Conservation (phyloP, 2,888 invertebrate species). For the Andrena marginata region DNA sequence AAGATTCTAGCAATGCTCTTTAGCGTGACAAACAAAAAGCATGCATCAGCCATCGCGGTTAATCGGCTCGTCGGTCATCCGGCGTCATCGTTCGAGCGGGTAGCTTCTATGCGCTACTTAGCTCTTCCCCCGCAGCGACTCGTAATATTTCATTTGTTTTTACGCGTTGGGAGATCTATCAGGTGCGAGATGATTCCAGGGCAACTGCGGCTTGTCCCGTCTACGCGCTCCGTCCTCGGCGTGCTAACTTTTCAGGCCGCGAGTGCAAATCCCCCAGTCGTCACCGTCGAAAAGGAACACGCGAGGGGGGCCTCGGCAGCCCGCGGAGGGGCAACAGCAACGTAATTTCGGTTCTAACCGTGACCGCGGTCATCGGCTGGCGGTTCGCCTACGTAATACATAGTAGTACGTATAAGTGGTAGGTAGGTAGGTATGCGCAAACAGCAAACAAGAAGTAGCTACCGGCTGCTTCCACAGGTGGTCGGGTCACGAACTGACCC, state of each 20-base stretch:
- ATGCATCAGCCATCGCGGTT: conserved; percentile 31
- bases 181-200: not conserved
- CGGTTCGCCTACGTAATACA: conserved; percentile 72
- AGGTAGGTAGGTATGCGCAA: conserved; percentile 73
- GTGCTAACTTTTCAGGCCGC: not conserved
- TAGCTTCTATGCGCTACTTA: conserved; percentile 23
- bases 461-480: conserved; percentile 82
- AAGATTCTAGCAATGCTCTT: conserved; percentile 36
- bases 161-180: not conserved
- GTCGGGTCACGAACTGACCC: conserved; percentile 83
- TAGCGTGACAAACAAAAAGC: conserved; percentile 12
- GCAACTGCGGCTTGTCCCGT: not conserved
- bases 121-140: conserved; percentile 7
- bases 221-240: not conserved
- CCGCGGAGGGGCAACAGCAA: conserved; percentile 23
- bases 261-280: not conserved
- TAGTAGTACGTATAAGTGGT: conserved; percentile 73
- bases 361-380: conserved; percentile 74
- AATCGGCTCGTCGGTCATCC: conserved; percentile 48
- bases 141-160: not conserved
- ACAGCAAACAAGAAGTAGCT: conserved; percentile 77
- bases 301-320: not conserved
- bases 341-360: conserved; percentile 70
- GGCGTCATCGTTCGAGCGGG: conserved; percentile 41
- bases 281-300: not conserved